A percentile compares a stretch with the other conserved stretches of the same genome.
Evolutionary conservation across 2,113 vertebrate genomes (phyloP).

Genomic region (Myiozetetes cayanensis): DNA sequence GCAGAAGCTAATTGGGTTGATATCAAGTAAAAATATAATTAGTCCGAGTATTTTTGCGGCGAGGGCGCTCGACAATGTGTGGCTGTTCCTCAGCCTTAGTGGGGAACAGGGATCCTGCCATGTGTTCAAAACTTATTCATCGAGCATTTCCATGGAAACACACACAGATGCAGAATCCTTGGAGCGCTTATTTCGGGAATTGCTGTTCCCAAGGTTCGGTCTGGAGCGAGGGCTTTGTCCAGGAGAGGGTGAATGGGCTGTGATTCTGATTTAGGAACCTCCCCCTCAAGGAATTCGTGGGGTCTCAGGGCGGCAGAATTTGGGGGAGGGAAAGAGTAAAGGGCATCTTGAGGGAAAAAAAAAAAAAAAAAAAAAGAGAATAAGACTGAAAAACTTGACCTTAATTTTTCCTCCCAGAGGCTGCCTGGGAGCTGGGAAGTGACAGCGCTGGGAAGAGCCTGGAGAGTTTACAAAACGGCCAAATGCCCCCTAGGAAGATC

Average conservation of each 20-base stretch:
- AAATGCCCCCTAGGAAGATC: background rate
- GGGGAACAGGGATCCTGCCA: conserved; percentile 8
- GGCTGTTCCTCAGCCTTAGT: background rate
- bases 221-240: background rate
- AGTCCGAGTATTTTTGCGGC: conserved; percentile 19
- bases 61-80: background rate
- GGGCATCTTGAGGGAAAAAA: background rate
- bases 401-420: background rate
- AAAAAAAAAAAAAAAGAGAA: background rate
- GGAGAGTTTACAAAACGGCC: background rate
- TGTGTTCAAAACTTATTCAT: conserved; percentile 40
- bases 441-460: background rate
- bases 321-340: background rate
- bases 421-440: background rate
- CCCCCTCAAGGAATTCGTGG: background rate
- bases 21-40: conserved; percentile 42
- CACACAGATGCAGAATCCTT: background rate
- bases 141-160: conserved; percentile 53
- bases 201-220: background rate
- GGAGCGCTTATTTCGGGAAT: conserved; percentile 19
- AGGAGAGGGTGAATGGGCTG: background rate
- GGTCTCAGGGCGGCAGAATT: background rate
- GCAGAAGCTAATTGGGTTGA: conserved; percentile 32
- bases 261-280: background rate
- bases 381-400: background rate